A percentile compares a stretch with the other conserved stretches of the same genome.
Conservation (phyloP, 1,140 invertebrate genomes). For the Danaus plexippus region DNA sequence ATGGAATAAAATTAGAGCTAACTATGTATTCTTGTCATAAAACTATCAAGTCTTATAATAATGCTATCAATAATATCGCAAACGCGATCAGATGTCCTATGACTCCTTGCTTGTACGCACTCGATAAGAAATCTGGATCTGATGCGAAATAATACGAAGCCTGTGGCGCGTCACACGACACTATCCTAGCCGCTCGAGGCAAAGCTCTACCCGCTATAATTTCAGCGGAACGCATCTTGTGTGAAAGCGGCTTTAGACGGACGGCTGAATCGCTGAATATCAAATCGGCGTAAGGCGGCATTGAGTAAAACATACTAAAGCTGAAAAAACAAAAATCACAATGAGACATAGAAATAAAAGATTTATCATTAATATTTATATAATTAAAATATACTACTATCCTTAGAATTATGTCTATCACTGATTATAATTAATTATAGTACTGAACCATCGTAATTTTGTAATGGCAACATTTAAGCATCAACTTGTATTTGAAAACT, state of each 20-base stretch:
- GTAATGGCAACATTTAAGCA: too few species aligned
- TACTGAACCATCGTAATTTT: too few species aligned
- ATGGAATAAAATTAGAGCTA: constrained; percentile 12
- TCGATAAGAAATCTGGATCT: constrained; percentile 52
- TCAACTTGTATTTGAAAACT: too few species aligned
- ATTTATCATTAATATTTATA: too few species aligned
- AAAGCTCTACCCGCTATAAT: constrained; percentile 45
- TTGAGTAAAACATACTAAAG: constrained; percentile 92
- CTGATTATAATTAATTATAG: too few species aligned
- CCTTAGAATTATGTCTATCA: too few species aligned
- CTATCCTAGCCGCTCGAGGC: constrained; percentile 46
- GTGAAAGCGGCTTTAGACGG: constrained; percentile 81
- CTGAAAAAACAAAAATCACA: constrained; percentile 62
- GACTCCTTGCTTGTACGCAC: constrained; percentile 30
- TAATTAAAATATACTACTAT: too few species aligned
- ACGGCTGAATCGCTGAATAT: constrained; percentile 95
- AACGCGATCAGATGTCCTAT: constrained; percentile 34
- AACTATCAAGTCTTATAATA: constrained; percentile 16
- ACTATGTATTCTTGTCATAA: background rate
- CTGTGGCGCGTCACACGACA: constrained; percentile 60
- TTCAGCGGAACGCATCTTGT: constrained; percentile 72
- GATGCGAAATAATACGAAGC: constrained; percentile 52
- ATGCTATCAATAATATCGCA: constrained; percentile 32
- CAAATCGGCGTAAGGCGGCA: constrained; percentile 84
- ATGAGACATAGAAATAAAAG: background rate